These are phyloP conservation scores for Mormyrus lacerda DNA, from an alignment of 2,113 vertebrate genomes.

Conservation along the genomic window DNA sequence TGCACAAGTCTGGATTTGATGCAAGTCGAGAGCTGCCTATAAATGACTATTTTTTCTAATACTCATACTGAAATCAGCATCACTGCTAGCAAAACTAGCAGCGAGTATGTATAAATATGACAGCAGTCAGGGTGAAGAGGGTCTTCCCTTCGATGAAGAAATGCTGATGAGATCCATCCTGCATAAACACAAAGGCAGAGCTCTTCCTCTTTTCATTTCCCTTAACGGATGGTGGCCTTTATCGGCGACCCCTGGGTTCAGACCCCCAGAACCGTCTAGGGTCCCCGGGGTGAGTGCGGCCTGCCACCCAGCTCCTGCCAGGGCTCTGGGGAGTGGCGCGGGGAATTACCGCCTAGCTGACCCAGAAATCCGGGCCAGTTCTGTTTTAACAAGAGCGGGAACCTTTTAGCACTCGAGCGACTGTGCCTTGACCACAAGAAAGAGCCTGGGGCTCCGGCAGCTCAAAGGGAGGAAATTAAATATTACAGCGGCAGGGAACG, in stretches of 20 bases:
- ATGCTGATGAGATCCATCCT: not conserved
- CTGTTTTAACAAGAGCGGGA: slow-evolving; percentile 66
- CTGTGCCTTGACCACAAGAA: slow-evolving; percentile 59
- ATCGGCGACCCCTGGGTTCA: not conserved
- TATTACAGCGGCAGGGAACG: slow-evolving; percentile 58
- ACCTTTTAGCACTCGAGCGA: slow-evolving; percentile 59
- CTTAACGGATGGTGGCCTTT: not conserved
- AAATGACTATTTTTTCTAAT: not conserved
- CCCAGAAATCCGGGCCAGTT: slow-evolving; percentile 67
- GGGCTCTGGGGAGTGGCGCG: slow-evolving; percentile 36
- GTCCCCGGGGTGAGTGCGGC: not conserved
- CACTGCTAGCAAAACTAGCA: not conserved
- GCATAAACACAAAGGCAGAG: not conserved
- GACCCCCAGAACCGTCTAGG: slow-evolving; percentile 36
- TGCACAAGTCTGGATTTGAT: not conserved
- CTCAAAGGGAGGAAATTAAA: slow-evolving; percentile 63
- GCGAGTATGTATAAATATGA: not conserved
- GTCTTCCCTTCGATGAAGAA: not conserved
- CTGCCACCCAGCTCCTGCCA: slow-evolving; percentile 12
- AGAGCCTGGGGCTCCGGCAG: slow-evolving; percentile 50
- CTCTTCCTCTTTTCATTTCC: not conserved
- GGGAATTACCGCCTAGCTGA: slow-evolving; percentile 64
- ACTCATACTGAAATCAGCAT: not conserved
- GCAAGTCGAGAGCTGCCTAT: not conserved
- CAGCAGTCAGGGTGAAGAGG: not conserved